Evolutionary conservation across 2,888 invertebrate genomes (phyloP).

Genomic region (Catotricha subobsoleta): DNA sequence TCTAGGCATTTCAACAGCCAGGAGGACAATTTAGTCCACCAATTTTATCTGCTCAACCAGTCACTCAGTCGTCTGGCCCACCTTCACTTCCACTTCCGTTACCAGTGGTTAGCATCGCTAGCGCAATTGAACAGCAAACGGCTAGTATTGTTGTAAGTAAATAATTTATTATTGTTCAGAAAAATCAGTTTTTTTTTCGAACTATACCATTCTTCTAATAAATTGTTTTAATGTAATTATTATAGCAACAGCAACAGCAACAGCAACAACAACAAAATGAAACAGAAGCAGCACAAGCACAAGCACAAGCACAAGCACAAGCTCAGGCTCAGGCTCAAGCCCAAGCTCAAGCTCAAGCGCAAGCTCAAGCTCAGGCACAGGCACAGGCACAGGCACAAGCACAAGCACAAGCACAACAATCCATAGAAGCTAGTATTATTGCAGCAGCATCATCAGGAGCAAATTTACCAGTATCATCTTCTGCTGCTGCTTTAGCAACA

Average conservation of each 20-base stretch:
- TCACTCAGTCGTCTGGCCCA: background rate
- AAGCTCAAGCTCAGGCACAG: no score
- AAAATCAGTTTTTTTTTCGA: no score
- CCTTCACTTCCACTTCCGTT: slow-evolving; percentile 10
- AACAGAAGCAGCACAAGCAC: slow-evolving; percentile 30
- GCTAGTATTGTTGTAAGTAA: no score
- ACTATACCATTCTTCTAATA: no score
- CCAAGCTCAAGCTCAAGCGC: no score
- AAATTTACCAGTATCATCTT: slow-evolving; percentile 11
- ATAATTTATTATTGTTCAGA: no score
- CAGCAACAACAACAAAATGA: slow-evolving; percentile 44
- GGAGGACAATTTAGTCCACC: slow-evolving; percentile 12
- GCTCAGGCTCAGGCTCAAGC: no score
- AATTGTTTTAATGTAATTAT: no score
- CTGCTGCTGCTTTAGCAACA: slow-evolving; percentile 18
- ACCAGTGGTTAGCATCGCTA: slow-evolving; percentile 15
- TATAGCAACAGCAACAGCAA: no score
- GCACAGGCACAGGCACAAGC: no score
- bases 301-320: slow-evolving; percentile 8
- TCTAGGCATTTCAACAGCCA: background rate
- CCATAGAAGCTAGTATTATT: background rate
- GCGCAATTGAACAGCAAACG: no score
- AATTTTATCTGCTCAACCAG: slow-evolving; percentile 8
- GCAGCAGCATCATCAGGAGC: slow-evolving; percentile 12
- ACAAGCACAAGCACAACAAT: no score